phyloP scores from a whole-genome alignment of 2,113 vertebrate genomes.

The Brachypteracias leptosomus region DNA sequence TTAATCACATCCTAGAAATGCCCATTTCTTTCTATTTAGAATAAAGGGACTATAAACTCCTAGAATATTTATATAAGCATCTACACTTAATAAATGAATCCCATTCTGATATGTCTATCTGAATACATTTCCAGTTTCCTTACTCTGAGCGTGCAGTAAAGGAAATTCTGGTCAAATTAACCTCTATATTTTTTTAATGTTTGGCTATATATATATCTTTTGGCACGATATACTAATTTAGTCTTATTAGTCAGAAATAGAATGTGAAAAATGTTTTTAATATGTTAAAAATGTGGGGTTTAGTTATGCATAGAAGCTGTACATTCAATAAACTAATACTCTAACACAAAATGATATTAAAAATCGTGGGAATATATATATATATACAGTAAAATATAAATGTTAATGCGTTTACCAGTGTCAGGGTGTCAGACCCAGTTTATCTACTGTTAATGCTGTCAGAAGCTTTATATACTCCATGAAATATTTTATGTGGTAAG shows the following conservation, averaged over 20 bases:
- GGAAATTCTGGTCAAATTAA: background rate
- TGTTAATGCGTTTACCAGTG: background rate
- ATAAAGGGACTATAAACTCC: background rate
- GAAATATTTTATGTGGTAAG: background rate
- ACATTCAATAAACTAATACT: background rate
- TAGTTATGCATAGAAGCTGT: background rate
- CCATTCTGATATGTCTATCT: background rate
- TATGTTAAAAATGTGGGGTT: background rate
- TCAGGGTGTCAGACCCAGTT: background rate
- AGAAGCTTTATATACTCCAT: background rate
- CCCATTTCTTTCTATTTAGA: background rate
- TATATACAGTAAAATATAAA: background rate
- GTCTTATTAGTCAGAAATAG: background rate
- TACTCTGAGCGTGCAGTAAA: background rate
- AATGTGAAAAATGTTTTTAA: background rate
- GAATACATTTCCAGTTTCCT: background rate
- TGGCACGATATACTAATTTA: background rate
- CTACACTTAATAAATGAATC: background rate
- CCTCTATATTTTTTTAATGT: background rate
- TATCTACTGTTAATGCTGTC: background rate
- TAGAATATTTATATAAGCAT: background rate
- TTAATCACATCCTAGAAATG: background rate
- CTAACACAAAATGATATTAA: background rate
- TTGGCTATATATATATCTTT: background rate
- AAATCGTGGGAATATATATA: background rate